These are phyloP conservation scores for Crenichthys baileyi DNA, from an alignment of 2,797 vertebrate genomes.

Conservation along the genomic window DNA sequence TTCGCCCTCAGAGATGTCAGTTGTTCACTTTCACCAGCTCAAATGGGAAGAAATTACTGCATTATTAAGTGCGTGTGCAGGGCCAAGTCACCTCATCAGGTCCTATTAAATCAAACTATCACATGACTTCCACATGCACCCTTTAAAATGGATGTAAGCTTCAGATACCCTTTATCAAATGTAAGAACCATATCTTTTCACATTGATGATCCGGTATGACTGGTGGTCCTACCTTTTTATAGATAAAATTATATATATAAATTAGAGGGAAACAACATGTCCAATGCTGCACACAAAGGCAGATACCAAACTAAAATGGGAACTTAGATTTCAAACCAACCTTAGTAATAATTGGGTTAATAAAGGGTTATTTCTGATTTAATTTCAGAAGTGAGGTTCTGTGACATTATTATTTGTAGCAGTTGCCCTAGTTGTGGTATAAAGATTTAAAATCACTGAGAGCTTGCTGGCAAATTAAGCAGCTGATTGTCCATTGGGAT, in stretches of 20 bases:
- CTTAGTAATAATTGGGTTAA: no score
- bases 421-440: no score
- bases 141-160: not conserved
- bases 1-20: conserved; percentile 48
- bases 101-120: conserved; percentile 89
- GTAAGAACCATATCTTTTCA: not conserved
- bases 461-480: not conserved
- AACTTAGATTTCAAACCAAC: no score
- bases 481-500: not conserved
- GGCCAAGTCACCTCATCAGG: conserved; percentile 82
- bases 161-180: not conserved
- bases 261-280: no score
- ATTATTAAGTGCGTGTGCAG: conserved; percentile 89
- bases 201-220: not conserved
- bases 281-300: no score
- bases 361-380: no score
- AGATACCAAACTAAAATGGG: no score
- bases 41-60: conserved; percentile 93
- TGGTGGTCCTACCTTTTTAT: no score
- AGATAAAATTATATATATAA: no score
- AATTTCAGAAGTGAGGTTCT: no score
- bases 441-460: not conserved
- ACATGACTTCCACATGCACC: conserved; percentile 75
- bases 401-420: no score
- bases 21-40: conserved; percentile 75